These are phyloP conservation scores for Naja naja DNA, from an alignment of 2,113 vertebrate genomes.

Conservation along the genomic window DNA sequence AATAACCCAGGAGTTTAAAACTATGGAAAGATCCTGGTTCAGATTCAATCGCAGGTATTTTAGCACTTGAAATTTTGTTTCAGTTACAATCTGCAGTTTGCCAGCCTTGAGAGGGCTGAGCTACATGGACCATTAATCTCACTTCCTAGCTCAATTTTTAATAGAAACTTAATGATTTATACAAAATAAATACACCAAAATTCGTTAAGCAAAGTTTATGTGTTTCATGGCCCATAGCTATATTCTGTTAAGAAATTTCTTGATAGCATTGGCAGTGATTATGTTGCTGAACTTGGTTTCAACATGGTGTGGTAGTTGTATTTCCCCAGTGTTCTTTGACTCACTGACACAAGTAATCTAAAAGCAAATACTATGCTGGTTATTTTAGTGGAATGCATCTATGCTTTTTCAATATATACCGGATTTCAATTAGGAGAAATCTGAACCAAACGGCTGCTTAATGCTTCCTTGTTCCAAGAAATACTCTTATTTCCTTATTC, in stretches of 20 bases:
- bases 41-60: not conserved
- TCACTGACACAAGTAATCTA: not conserved
- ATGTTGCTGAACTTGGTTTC: not conserved
- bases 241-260: not conserved
- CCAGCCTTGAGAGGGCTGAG: not conserved
- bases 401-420: not conserved
- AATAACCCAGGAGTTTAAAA: not conserved
- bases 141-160: not conserved
- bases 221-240: not conserved
- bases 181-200: not conserved
- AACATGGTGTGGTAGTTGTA: not conserved
- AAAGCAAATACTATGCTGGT: not conserved
- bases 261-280: not conserved
- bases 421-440: not conserved
- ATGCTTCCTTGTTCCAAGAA: not conserved
- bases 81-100: not conserved
- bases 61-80: not conserved
- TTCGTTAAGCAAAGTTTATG: not conserved
- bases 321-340: not conserved
- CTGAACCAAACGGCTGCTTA: not conserved
- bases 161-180: not conserved
- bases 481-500: not conserved
- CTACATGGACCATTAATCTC: not conserved
- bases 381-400: not conserved
- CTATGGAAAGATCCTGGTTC: not conserved